Evolutionary conservation across 2,888 invertebrate genomes (phyloP), one percentile per base, ranked within the genome.

Genomic region (Microplitis deprimator): DNA sequence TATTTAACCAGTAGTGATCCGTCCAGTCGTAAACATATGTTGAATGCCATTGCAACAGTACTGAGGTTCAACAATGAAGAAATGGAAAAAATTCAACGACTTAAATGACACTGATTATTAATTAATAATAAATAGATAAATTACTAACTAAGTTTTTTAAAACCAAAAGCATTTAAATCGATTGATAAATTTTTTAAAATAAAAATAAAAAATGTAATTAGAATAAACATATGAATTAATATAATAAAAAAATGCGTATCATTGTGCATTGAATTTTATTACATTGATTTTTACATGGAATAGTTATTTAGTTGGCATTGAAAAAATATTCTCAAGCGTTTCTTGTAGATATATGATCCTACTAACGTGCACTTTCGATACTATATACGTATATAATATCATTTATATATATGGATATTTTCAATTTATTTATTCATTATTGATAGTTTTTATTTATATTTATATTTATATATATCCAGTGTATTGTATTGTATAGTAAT

Each of bases 41-140:
- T 97, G 17, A 97, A 97, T 90, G 97, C 97, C 0, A 97, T 97
- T 76, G 94, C 95, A 0, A 95, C 96, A 1, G 95, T 97, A 0
- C 90, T 97, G 5, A 94, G 96, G 87, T 96, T 97, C 87, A 96
- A 95, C 75, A 90, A 91, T 0, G 89, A 91, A 13, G 97, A 97
- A 89, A 93, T 92, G 84, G 92, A 92, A 76, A 89, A 89, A 81
- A 89, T 89, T 76, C 84, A 86, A 41, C 82, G 82, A 71, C 39
- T 76, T 7, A 84, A 85, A 81, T 83, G 81, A 83, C 79, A 72
- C 29, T 77, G 40, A 29, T 68, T 39, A 20, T 76, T 60, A 59
- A 17, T 20, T 60, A 29, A 59, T 60, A 4, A 70, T 41, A 7
- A 50, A 10, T 10, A 50, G 1, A 50, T 50, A 6, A 5, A 59